Conservation (phyloP, 2,888 invertebrate species). For the Andrena haemorrhoa region DNA sequence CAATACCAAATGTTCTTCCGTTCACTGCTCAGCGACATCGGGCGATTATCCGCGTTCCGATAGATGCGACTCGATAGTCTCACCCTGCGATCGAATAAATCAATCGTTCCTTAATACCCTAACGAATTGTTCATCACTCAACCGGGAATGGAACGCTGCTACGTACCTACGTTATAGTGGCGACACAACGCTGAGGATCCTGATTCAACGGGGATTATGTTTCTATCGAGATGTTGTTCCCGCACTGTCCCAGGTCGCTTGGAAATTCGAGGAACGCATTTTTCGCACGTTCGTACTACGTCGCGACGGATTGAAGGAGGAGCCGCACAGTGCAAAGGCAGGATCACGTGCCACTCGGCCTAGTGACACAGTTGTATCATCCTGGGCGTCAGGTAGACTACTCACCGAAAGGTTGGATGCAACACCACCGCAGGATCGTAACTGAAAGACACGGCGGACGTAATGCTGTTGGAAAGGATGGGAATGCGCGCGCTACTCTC, state of each 20-base stretch:
- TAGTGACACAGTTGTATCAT: constrained; percentile 80
- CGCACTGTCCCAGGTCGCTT: constrained; percentile 4
- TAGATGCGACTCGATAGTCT: background rate
- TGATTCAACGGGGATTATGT: background rate
- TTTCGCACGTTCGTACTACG: background rate
- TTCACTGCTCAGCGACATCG: constrained; percentile 41
- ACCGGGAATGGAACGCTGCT: background rate
- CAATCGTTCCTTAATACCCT: constrained; percentile 26
- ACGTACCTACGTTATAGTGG: background rate
- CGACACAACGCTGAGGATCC: background rate
- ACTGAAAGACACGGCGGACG: constrained; percentile 70
- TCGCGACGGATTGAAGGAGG: constrained; percentile 13
- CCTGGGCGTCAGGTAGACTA: constrained; percentile 31
- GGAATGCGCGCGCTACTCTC: constrained; percentile 80
- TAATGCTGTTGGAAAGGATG: constrained; percentile 70
- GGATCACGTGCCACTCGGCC: constrained; percentile 80
- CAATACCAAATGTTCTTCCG: constrained; percentile 34
- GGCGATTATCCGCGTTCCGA: constrained; percentile 22
- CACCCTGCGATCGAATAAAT: constrained; percentile 37
- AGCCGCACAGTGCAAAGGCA: constrained; percentile 47
- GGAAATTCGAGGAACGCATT: background rate
- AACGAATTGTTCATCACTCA: background rate
- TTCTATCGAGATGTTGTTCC: background rate
- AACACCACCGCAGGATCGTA: constrained; percentile 71
- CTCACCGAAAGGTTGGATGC: constrained; percentile 64